These are phyloP conservation scores for Habrosyne pyritoides DNA, from an alignment of 2,888 invertebrate genomes.

Conservation along the genomic window DNA sequence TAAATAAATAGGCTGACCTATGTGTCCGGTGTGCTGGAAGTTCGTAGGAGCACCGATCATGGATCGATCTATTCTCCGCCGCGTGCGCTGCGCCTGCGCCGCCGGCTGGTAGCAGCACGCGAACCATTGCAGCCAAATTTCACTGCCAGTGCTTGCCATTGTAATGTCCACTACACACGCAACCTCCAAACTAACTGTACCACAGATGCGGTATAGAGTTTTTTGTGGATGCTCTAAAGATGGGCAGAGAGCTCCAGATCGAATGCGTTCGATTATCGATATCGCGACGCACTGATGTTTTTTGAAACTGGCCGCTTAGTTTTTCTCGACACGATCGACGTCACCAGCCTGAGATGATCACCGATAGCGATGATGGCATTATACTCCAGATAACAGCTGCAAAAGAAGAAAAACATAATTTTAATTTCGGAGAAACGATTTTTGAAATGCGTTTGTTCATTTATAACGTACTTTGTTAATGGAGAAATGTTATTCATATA, in stretches of 20 bases:
- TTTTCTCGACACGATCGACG: slow-evolving; percentile 36
- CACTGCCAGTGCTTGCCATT: slow-evolving; percentile 90
- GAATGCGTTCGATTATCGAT: slow-evolving; percentile 38
- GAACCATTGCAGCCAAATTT: slow-evolving; percentile 96
- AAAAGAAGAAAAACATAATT: slow-evolving; percentile 53
- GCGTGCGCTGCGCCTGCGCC: slow-evolving; percentile 87
- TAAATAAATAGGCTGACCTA: slow-evolving; percentile 57
- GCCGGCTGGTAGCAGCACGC: slow-evolving; percentile 95
- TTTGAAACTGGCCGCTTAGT: slow-evolving; percentile 17
- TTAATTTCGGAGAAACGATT: slow-evolving; percentile 16
- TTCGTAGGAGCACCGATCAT: slow-evolving; percentile 98
- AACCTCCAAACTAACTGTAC: slow-evolving; percentile 24
- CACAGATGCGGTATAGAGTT: not conserved
- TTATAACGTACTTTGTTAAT: not conserved
- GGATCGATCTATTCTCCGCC: slow-evolving; percentile 93
- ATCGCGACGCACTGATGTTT: slow-evolving; percentile 40
- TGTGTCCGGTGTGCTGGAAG: slow-evolving; percentile 95
- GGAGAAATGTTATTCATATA: not conserved
- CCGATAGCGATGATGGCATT: slow-evolving; percentile 71
- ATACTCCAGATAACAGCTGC: slow-evolving; percentile 67
- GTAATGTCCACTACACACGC: slow-evolving; percentile 52
- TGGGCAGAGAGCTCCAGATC: slow-evolving; percentile 34
- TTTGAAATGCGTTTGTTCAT: slow-evolving; percentile 11
- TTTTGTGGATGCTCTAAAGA: slow-evolving; percentile 30
- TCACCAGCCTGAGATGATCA: slow-evolving; percentile 49